Evolutionary conservation across 2,888 invertebrate genomes (phyloP).

Genomic region (Nemurella pictetii): DNA sequence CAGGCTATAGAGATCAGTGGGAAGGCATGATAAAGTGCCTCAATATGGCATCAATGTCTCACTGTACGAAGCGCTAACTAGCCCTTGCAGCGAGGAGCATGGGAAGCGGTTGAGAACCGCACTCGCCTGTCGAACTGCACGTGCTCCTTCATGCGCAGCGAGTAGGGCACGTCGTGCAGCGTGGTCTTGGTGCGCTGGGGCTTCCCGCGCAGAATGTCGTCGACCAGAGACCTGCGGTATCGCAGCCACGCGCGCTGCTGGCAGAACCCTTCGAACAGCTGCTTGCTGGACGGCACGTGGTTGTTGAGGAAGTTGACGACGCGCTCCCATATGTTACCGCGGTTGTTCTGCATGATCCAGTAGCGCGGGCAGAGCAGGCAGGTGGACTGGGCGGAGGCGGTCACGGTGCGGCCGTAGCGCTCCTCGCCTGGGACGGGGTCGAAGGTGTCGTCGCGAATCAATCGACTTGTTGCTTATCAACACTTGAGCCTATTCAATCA

Average conservation of each 20-base stretch:
- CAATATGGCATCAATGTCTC: too few species aligned
- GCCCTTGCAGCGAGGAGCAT: too few species aligned
- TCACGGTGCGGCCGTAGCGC: slow-evolving; percentile 66
- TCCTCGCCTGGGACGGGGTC: slow-evolving; percentile 65
- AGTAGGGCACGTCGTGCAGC: slow-evolving; percentile 66
- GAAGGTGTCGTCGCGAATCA: too few species aligned
- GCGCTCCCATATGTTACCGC: slow-evolving; percentile 66
- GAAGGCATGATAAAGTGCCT: too few species aligned
- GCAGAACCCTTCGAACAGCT: slow-evolving; percentile 60
- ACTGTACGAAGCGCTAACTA: too few species aligned
- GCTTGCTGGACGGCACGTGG: slow-evolving; percentile 60
- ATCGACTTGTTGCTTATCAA: too few species aligned
- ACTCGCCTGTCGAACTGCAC: neutral
- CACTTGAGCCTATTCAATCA: too few species aligned
- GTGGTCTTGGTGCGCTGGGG: slow-evolving; percentile 58
- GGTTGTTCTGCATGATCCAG: slow-evolving; percentile 68
- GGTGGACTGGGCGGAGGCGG: slow-evolving; percentile 64
- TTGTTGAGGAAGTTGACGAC: slow-evolving; percentile 63
- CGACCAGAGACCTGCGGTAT: slow-evolving; percentile 57
- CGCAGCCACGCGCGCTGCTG: slow-evolving; percentile 60
- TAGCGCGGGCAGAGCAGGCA: slow-evolving; percentile 71
- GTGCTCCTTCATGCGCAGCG: slow-evolving; percentile 58
- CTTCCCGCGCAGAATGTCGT: slow-evolving; percentile 56
- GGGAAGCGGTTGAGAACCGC: too few species aligned
- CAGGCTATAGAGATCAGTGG: too few species aligned